phyloP scores from a whole-genome alignment of 2,797 vertebrate species.

The Gallinago solitaria region DNA sequence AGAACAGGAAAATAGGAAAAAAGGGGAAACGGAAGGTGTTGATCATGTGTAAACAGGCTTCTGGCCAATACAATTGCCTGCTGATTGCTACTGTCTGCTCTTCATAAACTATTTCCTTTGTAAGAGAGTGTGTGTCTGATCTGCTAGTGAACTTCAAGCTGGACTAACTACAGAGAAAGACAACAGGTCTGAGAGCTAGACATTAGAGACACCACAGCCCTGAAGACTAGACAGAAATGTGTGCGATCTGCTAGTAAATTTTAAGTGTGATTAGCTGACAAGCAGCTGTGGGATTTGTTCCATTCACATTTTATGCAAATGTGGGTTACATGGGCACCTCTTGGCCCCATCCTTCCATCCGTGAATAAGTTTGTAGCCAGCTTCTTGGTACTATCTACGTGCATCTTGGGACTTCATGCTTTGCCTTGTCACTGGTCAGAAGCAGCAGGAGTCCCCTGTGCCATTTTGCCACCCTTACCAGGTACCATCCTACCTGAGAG shows the following conservation, averaged over 20 bases:
- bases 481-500: slow-evolving; percentile 63
- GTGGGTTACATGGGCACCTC: neutral
- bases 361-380: neutral
- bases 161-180: neutral
- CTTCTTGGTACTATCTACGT: fast-evolving
- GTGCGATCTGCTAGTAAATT: neutral
- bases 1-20: neutral
- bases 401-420: neutral
- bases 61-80: neutral
- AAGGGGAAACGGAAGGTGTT: neutral
- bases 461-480: too few relatives aligned
- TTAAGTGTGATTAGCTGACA: neutral
- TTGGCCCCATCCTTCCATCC: neutral
- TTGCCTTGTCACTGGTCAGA: fast-evolving
- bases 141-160: neutral
- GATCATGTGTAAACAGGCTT: neutral
- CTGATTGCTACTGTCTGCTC: neutral
- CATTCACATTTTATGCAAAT: neutral
- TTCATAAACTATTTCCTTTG: neutral
- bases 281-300: neutral
- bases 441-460: neutral
- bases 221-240: neutral
- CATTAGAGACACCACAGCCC: neutral
- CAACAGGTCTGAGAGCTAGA: neutral
- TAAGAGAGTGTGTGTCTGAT: neutral